A percentile compares a stretch with the other conserved stretches of the same genome.
Evolutionary conservation across 1,140 invertebrate species (phyloP).

Genomic region (Aleiodes sp.): DNA sequence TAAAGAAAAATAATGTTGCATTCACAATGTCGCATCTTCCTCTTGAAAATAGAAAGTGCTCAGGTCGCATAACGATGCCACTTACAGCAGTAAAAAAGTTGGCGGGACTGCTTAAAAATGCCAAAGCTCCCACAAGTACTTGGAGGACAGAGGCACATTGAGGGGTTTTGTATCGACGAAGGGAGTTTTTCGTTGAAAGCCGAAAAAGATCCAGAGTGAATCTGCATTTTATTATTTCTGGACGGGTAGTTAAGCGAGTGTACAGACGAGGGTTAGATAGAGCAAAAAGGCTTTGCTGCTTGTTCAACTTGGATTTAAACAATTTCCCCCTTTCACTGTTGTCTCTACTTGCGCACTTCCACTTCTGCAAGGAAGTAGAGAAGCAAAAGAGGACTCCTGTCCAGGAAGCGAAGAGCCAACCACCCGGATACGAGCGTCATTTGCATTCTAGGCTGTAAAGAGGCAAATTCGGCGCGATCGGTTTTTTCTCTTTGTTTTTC

Average conservation of each 20-base stretch:
- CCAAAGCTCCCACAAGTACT: constrained; percentile 31
- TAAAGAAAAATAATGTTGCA: too few relatives aligned
- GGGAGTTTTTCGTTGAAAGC: constrained; percentile 9
- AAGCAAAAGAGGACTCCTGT: constrained; percentile 24
- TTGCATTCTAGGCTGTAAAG: constrained; percentile 60
- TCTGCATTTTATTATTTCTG: constrained; percentile 63
- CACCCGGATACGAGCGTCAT: constrained; percentile 55
- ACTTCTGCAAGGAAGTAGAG: constrained; percentile 23
- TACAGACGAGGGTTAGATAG: constrained; percentile 21
- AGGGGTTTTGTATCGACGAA: constrained; percentile 7
- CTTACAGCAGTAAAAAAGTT: constrained; percentile 27
- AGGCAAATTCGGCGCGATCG: constrained; percentile 50
- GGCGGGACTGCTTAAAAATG: constrained; percentile 32
- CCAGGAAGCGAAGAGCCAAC: constrained; percentile 47
- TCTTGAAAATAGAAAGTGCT: constrained; percentile 35
- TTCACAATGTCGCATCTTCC: not conserved
- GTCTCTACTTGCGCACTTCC: constrained; percentile 27
- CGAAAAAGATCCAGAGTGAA: constrained; percentile 37
- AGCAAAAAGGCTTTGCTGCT: constrained; percentile 24
- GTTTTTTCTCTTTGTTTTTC: constrained; percentile 23
- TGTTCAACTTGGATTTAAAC: constrained; percentile 22
- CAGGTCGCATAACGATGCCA: constrained; percentile 22
- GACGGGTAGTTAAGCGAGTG: constrained; percentile 50
- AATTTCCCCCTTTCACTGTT: constrained; percentile 20
- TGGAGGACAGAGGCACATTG: constrained; percentile 1